Evolutionary conservation across 2,113 vertebrate species (phyloP), one percentile per base, ranked within the genome.

Genomic region (Trichomycterus rosablanca): DNA sequence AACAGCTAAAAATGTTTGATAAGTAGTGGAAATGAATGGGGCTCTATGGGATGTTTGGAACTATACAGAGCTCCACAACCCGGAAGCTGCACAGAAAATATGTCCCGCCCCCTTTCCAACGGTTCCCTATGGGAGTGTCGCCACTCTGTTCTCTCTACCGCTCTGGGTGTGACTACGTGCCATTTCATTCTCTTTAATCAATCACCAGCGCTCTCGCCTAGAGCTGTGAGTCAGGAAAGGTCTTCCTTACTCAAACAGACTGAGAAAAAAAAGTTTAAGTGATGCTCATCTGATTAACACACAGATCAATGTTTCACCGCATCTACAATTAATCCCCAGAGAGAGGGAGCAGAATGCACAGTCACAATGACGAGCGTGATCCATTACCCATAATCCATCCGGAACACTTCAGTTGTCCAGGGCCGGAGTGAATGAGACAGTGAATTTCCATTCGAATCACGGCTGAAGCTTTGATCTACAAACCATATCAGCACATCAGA

Each of bases 181-280:
- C 24, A 50, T 49, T 19, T 58, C 37, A 37, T 50, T 58, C 19
- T 40, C 32, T 55, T 59, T 48, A 59, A 59, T 66, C 51, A 58
- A 50, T 55, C n/a, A 12, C 9, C 3, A 35, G 15, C 46, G 52
- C 35, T 48, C 35, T 45, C 4, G 7, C 43, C 56, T 14, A 24
- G 22, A 60, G 58, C 68, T 71, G 58, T 62, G 62, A 58, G 55
- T 55, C 70, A 67, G 52, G 32, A 67, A 61, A 74, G 32, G 46
- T 67, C 26, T 56, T 68, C 34, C 4, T 35, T 40, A 40, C 43
- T 49, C 20, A 9, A 32, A 20, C 37, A 16, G 35, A n/a, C 46
- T 19, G 19, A 28, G 44, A 71, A 58, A 64, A 59, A 64, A 59
- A 60, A 52, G 45, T 73, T 66, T 45, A 73, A 61, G 30, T 51